These are phyloP conservation scores for Silurus meridionalis DNA, from an alignment of 2,113 vertebrate genomes.

Conservation along the genomic window DNA sequence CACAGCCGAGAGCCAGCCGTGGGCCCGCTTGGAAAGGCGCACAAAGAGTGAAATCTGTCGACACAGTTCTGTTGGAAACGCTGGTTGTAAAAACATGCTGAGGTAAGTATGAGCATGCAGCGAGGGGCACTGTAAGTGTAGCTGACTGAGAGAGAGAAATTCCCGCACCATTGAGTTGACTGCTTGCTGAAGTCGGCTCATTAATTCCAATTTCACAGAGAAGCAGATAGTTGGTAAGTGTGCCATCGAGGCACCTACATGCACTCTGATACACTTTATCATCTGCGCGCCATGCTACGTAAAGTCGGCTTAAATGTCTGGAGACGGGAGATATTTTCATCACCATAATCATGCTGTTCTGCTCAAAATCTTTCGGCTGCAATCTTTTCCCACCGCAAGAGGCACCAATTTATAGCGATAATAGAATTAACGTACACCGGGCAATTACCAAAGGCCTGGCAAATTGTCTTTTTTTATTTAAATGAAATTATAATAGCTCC, in stretches of 20 bases:
- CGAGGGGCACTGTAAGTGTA: slow-evolving; percentile 13
- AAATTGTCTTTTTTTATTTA: neutral
- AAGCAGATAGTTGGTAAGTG: slow-evolving; percentile 40
- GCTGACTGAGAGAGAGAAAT: slow-evolving; percentile 27
- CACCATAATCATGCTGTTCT: neutral
- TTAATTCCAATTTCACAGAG: slow-evolving; percentile 55
- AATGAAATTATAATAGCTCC: neutral
- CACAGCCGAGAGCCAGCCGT: slow-evolving; percentile 16
- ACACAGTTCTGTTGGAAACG: slow-evolving; percentile 21
- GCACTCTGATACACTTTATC: slow-evolving; percentile 38
- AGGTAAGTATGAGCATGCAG: slow-evolving; percentile 1
- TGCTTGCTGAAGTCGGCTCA: slow-evolving; percentile 48
- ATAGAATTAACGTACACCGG: neutral
- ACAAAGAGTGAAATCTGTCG: slow-evolving; percentile 22
- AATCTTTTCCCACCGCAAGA: neutral
- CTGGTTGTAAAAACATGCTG: slow-evolving; percentile 33
- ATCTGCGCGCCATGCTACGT: slow-evolving; percentile 39
- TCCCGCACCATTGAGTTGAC: slow-evolving; percentile 50
- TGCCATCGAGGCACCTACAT: slow-evolving; percentile 17
- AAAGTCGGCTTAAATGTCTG: slow-evolving; percentile 39
- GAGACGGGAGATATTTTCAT: slow-evolving; percentile 29
- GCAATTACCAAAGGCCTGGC: neutral
- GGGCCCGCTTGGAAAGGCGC: neutral
- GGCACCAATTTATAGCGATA: slow-evolving; percentile 2
- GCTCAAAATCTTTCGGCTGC: neutral